Conservation (phyloP, 2,113 vertebrate genomes). For the Osmerus mordax region DNA sequence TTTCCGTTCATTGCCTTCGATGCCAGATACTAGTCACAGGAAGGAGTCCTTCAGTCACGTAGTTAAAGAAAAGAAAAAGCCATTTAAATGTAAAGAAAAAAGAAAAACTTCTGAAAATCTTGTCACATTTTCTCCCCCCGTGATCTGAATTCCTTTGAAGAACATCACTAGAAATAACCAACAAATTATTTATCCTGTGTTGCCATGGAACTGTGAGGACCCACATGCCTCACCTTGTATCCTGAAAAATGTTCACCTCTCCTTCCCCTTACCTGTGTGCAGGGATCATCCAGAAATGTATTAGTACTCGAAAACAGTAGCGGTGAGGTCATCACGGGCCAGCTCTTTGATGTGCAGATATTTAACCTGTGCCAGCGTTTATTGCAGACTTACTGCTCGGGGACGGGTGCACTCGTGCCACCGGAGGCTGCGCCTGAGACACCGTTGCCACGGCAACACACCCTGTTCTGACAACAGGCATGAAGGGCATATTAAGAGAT, state of each 20-base stretch:
- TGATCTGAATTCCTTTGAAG: constrained; percentile 21
- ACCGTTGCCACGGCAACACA: constrained; percentile 65
- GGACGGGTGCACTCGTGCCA: constrained; percentile 34
- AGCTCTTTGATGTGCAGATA: constrained; percentile 54
- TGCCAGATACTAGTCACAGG: background rate
- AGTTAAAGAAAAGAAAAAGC: background rate
- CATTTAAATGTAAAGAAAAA: constrained; percentile 14
- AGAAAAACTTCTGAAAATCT: constrained; percentile 5
- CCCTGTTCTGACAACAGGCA: constrained; percentile 57
- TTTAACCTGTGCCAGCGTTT: constrained; percentile 43
- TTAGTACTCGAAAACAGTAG: constrained; percentile 50
- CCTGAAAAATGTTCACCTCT: constrained; percentile 8
- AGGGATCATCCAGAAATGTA: constrained; percentile 48
- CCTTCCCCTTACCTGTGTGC: constrained; percentile 22
- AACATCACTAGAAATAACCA: background rate
- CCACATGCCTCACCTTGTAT: constrained; percentile 29
- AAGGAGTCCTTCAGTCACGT: background rate
- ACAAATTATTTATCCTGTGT: constrained; percentile 16
- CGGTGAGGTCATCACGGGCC: constrained; percentile 35
- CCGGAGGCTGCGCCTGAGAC: constrained; percentile 56
- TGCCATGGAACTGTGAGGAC: constrained; percentile 7
- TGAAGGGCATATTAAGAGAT: constrained; percentile 63
- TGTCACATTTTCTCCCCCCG: background rate
- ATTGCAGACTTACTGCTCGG: constrained; percentile 28
- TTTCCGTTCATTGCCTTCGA: background rate